phyloP scores from a whole-genome alignment of 1,140 invertebrate species.

The Drosophila neocordata region DNA sequence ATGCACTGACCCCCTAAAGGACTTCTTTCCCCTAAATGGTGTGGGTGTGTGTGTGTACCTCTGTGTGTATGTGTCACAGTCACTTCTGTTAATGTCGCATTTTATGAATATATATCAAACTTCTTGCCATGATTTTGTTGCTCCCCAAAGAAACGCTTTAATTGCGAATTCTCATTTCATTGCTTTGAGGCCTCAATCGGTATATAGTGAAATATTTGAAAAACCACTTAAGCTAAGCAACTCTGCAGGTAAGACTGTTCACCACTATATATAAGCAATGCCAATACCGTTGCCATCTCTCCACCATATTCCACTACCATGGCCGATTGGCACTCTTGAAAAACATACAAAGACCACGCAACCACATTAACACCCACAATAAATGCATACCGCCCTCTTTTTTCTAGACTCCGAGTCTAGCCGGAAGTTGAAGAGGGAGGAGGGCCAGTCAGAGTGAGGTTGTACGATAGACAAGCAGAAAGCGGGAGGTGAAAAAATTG shows the following conservation, averaged over 20 bases:
- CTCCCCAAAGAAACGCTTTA: not conserved
- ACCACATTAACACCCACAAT: constrained; percentile 26
- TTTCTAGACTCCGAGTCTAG: not conserved
- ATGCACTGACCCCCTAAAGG: constrained; percentile 30
- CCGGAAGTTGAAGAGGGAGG: constrained; percentile 43
- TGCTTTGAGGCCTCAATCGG: constrained; percentile 33
- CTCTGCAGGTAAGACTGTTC: not conserved
- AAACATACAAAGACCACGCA: constrained; percentile 21
- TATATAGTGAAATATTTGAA: constrained; percentile 50
- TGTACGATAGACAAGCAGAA: not conserved
- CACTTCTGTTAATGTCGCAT: constrained; percentile 36
- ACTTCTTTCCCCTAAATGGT: not conserved
- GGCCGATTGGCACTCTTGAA: not conserved
- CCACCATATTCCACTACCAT: too few species aligned
- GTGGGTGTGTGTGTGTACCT: constrained; percentile 1
- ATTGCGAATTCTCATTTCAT: constrained; percentile 53
- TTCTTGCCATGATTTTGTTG: constrained; percentile 12
- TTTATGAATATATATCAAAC: constrained; percentile 30
- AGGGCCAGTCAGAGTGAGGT: constrained; percentile 4
- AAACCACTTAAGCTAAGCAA: constrained; percentile 51
- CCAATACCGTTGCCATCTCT: not conserved
- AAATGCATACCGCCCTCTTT: constrained; percentile 9
- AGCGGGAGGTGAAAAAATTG: constrained; percentile 19
- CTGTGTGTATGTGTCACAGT: constrained; percentile 2
- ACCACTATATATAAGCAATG: not conserved